Evolutionary conservation across 1,140 invertebrate species (phyloP), one percentile per base, ranked within the genome.

Genomic region (Mactra quadrangularis): DNA sequence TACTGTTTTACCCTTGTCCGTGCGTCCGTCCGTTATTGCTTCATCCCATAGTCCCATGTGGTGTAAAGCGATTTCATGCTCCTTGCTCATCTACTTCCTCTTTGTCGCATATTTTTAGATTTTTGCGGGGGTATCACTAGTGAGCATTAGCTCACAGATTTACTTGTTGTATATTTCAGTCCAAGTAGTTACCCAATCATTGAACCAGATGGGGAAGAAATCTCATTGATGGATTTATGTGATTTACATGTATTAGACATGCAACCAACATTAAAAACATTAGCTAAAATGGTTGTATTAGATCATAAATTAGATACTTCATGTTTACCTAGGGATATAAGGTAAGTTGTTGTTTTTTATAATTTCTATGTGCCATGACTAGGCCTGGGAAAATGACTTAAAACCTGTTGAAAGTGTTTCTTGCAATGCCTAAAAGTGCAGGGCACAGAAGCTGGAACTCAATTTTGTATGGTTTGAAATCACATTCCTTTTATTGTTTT

Each of bases 161-260:
- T n/a, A n/a, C n/a, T n/a, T n/a, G n/a, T n/a, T n/a, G n/a, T n/a
- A n/a, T n/a, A 2, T 68, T 68, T 17, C 64, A 68, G 64, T 45
- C 64, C 64, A 3, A 68, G 22, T 19, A 68, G 15, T 68, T 25
- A 29, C 22, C n/a, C 41, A 31, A 2, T 19, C 35, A 15, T 25
- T 17, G 64, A 68, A 2, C 3, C 45, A 31, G 84, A 78, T 86
- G 77, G 68, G 13, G 50, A 25, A 27, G 87, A 89, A 50, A 57
- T 84, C 19, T 87, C 89, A 62, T 88, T 96, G 6, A 94, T 95
- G 79, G 96, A 97, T 89, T 96, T 96, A 87, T 96, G 95, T 91
- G 96, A 97, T 92, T 94, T 96, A 76, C 95, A 96, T 91, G 94
- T 97, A 35, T 91, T 97, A 35, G 96, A 97, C 90, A 95, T 96